A percentile compares a stretch with the other conserved stretches of the same genome.
phyloP scores from a whole-genome alignment of 2,888 invertebrate genomes.

The Caenorhabditis japonica region DNA sequence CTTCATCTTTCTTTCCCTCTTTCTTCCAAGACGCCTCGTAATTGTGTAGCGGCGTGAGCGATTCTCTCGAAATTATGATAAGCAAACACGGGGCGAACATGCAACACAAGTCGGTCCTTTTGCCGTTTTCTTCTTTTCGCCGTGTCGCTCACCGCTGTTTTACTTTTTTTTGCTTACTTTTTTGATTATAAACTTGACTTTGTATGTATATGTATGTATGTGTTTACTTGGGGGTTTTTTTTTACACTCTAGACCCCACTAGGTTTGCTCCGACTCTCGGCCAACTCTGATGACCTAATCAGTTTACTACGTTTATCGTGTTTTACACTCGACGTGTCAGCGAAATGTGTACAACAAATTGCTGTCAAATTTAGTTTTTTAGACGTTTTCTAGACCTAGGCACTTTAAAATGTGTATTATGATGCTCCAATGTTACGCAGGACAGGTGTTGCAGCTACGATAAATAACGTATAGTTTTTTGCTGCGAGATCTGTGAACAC shows the following conservation, averaged over 20 bases:
- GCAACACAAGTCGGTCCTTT: conserved; percentile 33
- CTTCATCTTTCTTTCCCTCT: not conserved
- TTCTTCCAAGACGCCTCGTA: conserved; percentile 44
- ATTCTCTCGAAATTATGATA: conserved; percentile 55
- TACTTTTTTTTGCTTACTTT: conserved; percentile 42
- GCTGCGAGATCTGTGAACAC: too few species aligned
- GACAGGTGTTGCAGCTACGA: too few species aligned
- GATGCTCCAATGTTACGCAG: too few species aligned
- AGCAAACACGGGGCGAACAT: conserved; percentile 52
- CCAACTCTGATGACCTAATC: conserved; percentile 23
- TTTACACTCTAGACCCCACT: too few species aligned
- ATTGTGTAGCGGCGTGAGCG: conserved; percentile 57
- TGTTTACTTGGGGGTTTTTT: too few species aligned
- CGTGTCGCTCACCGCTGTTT: conserved; percentile 8
- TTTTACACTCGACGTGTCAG: conserved; percentile 12
- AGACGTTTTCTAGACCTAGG: too few species aligned
- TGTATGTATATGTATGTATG: conserved; percentile 21
- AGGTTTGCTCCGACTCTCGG: not conserved
- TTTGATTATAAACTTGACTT: conserved; percentile 17
- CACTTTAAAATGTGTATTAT: too few species aligned
- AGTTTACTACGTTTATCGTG: conserved; percentile 43
- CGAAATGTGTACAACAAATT: conserved; percentile 16
- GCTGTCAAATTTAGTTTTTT: too few species aligned
- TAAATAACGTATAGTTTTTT: too few species aligned
- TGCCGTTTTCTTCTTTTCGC: conserved; percentile 22